Base-by-base conservation (phyloP, 2,797 vertebrate genomes). In the Pipistrellus pygmaeus region DNA sequence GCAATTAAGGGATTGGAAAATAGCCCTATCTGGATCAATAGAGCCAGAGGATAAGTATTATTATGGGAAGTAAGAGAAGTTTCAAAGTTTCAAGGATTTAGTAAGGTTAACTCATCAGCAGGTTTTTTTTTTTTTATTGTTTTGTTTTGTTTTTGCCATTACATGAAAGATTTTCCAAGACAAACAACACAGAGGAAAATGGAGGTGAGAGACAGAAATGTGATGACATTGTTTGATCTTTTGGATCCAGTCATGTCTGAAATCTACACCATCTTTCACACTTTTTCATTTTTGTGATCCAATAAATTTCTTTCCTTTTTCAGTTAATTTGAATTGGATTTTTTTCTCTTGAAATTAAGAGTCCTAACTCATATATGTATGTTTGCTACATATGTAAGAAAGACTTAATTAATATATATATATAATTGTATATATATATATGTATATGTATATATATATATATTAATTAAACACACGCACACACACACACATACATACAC, bases 271-370 rank as follows among this genome's bases (percentile, higher is more conserved):
- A 51, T 89, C 18, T 38, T 92, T 87, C 57, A 84, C n/a, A 84
- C n/a, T 53, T 85, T 85, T 80, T 80, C 30, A 91, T 86, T 88
- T 83, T 88, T 82, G 25, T 93, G 23, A 88, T 78, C 53, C 17
- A 95, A 46, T 87, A 92, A 81, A 90, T 90, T 80, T 78, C 9
- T 3, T 68, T 78, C 78, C 64, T 78, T 5, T 57, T 85, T 94
- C 88, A 68, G 15, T 92, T 94, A 91, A 66, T 92, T 95, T 90
- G 53, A 62, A 73, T 88, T 91, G 87, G 7, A 44, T 76, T 93
- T 96, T 86, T 95, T 55, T 27, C 20, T 87, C n/a, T 53, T 87
- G 71, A 51, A 89, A 91, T 84, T 85, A 41, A 44, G 6, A 95
- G n/a, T 88, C 38, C 44, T 38, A 48, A 85, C 15, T 73, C 7